Evolutionary conservation across 2,888 invertebrate genomes (phyloP), one percentile per base, ranked within the genome.

Genomic region (Lycaena phlaeas): DNA sequence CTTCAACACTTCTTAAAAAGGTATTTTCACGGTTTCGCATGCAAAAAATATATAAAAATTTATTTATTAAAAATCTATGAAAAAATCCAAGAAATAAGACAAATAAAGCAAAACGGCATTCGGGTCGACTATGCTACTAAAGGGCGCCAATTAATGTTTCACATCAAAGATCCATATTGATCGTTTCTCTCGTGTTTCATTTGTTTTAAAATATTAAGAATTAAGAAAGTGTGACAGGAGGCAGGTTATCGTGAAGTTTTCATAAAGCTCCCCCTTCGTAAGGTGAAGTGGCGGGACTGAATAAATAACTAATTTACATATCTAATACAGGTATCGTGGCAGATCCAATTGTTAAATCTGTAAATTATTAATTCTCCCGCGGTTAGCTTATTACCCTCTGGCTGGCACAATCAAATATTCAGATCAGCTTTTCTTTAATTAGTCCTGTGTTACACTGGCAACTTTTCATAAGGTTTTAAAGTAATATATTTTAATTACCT

Each of bases 231-330:
- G 53, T 53, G 55, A 56, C 54, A 54, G 44, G 43, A 45, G 45
- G 48, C 51, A 50, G 40, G 45, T 51, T 52, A 53, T 50, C 46
- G 43, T 48, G 50, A 57, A 56, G 52, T 55, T 52, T 53, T 54
- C 50, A 48, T 53, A 61, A 57, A 53, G 53, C 48, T 59, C 61
- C 73, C 67, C 68, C 59, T 61, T 59, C 49, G 53, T 52, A 55
- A 61, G 57, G 52, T 51, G 57, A 56, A 56, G 54, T 53, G 53
- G 49, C 54, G 57, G 56, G 64, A 59, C 75, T 78, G 75, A 78
- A 79, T 79, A 81, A 79, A 81, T 81, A 77, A 81, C 69, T 75
- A 57, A 79, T 81, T 79, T 81, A 59, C 77, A 81, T 81, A 72
- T 74, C 74, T 81, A 78, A 78, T 78, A 72, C 78, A 73, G 72